Percentiles rank a stretch among this genome's conserved stretches.
These are phyloP conservation scores for Xylota segnis DNA, from an alignment of 2,888 invertebrate genomes.

Conservation along the genomic window DNA sequence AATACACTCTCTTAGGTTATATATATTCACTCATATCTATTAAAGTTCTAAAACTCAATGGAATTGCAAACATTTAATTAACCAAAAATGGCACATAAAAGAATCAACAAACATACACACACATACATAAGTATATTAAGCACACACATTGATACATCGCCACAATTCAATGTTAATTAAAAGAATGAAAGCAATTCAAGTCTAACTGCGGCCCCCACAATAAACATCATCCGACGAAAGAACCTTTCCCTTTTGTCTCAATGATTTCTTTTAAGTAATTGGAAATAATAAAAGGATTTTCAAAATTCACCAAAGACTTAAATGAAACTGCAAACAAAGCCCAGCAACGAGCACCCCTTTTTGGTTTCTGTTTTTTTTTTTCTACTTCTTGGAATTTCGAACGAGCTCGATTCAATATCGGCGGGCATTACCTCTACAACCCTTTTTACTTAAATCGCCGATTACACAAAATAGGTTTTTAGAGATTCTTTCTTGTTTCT, in stretches of 20 bases:
- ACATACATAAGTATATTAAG: background rate
- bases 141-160: constrained; percentile 20
- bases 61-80: constrained; percentile 6
- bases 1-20: too few species aligned
- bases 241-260: constrained; percentile 55
- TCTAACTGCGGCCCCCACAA: constrained; percentile 29
- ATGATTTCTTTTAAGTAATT: constrained; percentile 74
- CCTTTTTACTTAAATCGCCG: constrained; percentile 69
- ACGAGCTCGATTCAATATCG: constrained; percentile 63
- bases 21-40: too few species aligned
- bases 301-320: constrained; percentile 60
- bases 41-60: background rate
- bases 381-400: constrained; percentile 49
- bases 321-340: constrained; percentile 68
- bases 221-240: constrained; percentile 49
- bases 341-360: constrained; percentile 45
- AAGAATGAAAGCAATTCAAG: constrained; percentile 38
- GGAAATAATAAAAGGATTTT: constrained; percentile 72
- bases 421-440: constrained; percentile 60
- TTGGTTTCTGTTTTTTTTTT: too few species aligned
- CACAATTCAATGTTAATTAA: constrained; percentile 49
- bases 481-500: constrained; percentile 54
- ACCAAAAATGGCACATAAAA: background rate
- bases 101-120: background rate
- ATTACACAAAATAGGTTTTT: constrained; percentile 67